These are phyloP conservation scores for Buteo buteo DNA, from an alignment of 2,113 vertebrate genomes.

Conservation along the genomic window DNA sequence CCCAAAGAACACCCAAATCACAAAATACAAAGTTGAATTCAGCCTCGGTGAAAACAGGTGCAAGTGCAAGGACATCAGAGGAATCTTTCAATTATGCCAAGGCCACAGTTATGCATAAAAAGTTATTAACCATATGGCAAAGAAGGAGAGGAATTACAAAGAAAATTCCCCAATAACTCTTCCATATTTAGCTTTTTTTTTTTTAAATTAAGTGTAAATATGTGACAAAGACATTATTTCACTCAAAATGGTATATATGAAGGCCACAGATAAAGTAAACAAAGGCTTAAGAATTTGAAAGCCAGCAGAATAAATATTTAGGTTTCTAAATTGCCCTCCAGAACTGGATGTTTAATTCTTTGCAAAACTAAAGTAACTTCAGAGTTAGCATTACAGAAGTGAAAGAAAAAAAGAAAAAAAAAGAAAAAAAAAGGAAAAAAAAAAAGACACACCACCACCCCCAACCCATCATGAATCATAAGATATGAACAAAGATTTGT, in stretches of 20 bases:
- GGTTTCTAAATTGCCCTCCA: not conserved
- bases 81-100: not conserved
- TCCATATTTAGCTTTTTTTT: not conserved
- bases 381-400: not conserved
- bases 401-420: too few relatives aligned
- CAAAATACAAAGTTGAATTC: not conserved
- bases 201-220: not conserved
- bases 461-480: not conserved
- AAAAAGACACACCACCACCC: not conserved
- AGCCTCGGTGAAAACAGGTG: not conserved
- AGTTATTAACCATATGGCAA: not conserved
- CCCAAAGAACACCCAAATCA: not conserved
- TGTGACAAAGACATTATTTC: not conserved
- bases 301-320: not conserved
- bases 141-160: not conserved
- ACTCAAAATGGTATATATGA: not conserved
- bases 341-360: not conserved
- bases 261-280: not conserved
- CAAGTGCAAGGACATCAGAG: not conserved
- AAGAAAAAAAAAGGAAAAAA: too few relatives aligned
- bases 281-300: not conserved
- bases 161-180: not conserved
- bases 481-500: not conserved
- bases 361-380: not conserved
- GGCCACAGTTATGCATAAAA: not conserved